Percentiles rank a stretch among this genome's conserved stretches.
Evolutionary conservation across 2,113 vertebrate genomes (phyloP).

Genomic region (Albula goreensis): DNA sequence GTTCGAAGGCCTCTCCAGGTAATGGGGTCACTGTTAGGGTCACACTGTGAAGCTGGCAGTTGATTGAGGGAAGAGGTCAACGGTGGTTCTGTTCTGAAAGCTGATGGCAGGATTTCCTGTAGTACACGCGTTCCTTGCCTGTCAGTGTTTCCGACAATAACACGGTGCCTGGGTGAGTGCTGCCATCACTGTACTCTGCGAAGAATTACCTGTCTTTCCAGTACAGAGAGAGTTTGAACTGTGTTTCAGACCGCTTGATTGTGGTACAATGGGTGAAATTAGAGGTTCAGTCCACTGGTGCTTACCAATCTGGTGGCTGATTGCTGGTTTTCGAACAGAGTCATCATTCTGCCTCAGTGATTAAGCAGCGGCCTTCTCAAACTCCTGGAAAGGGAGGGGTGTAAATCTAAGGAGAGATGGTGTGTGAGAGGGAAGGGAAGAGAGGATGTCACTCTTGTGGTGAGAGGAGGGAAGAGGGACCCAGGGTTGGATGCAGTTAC

Average conservation of each 20-base stretch:
- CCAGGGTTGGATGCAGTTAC: constrained; percentile 19
- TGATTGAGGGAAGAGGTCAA: neutral
- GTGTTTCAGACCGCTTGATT: too few species aligned
- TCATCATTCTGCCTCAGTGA: neutral
- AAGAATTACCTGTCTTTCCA: too few species aligned
- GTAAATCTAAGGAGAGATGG: constrained; percentile 18
- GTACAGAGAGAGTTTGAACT: too few species aligned
- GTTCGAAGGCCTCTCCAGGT: neutral
- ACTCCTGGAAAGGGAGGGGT: too few species aligned
- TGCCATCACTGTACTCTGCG: too few species aligned
- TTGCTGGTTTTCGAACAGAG: neutral
- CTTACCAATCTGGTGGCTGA: neutral
- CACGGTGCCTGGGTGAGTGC: too few species aligned
- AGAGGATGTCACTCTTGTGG: neutral
- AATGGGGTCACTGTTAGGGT: neutral
- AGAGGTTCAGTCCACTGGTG: neutral
- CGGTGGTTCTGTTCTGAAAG: neutral
- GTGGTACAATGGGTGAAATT: too few species aligned
- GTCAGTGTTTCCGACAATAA: too few species aligned
- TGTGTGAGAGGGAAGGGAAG: neutral
- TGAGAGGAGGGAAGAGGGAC: constrained; percentile 19
- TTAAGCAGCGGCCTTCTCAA: neutral
- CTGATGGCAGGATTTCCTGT: neutral
- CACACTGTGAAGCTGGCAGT: too few species aligned
- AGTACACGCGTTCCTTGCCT: too few species aligned